Base-by-base conservation (phyloP, 2,797 vertebrate genomes). In the Furcifer pardalis region DNA sequence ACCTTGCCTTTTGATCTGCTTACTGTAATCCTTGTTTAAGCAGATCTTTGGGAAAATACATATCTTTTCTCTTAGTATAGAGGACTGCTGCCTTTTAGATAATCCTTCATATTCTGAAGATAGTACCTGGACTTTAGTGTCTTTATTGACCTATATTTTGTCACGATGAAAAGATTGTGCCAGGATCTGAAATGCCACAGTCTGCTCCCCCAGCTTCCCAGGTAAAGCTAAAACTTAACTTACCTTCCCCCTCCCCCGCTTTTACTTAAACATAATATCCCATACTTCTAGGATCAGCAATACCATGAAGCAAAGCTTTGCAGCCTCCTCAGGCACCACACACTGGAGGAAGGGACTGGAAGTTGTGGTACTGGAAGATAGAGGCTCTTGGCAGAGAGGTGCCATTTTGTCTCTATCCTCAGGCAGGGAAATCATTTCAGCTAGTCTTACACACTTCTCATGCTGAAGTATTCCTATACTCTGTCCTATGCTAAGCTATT, bases 41-140 rank as follows among this genome's bases (percentile, higher is more conserved):
- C n/a, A n/a, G n/a, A n/a, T n/a, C n/a, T n/a, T n/a, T n/a, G n/a
- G 15, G 27, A 74, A 56, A 32, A 30, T 46, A 56, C 37, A n/a
- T 78, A 63, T 44, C 21, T 60, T 87, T 10, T 52, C 85, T 27
- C 12, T 86, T 69, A 83, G 59, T 84, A 77, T 63, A 62, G 46
- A 83, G 63, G 84, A 65, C 63, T 5, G 8, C 30, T 59, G 88
- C 15, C 32, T 35, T 77, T 68, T 68, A 46, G 3, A 7, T 35
- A 42, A 40, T 40, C 9, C 23, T 59, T 77, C 69, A 32, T 71
- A 37, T 69, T 37, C 7, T 80, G 74, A 52, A 77, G 8, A 78
- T 35, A 71, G 15, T 21, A 84, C 21, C 5, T 84, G 7, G 65
- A 4, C 7, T 78, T 60, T 44, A 60, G 21, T 7, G n/a, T 52